Conservation (phyloP, 2,113 vertebrate genomes). For the Epinephelus lanceolatus region DNA sequence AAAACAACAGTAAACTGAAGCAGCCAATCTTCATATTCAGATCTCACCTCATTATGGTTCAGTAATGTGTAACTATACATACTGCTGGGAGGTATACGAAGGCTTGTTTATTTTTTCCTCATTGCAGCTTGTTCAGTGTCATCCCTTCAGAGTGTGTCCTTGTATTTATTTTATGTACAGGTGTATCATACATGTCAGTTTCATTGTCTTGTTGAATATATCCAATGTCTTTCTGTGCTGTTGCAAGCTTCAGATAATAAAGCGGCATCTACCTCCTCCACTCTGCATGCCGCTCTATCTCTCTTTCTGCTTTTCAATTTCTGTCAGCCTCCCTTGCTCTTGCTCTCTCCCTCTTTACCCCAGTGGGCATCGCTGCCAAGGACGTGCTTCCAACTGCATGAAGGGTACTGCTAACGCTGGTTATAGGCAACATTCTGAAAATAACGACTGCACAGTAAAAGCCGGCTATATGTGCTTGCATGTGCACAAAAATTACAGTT, state of each 20-base stretch:
- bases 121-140: slow-evolving; percentile 1
- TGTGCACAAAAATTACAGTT: slow-evolving; percentile 58
- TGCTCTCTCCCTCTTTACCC: slow-evolving; percentile 23
- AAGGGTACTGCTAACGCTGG: slow-evolving; percentile 51
- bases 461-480: slow-evolving; percentile 38
- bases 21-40: slow-evolving; percentile 4
- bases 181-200: slow-evolving; percentile 20
- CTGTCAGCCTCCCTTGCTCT: slow-evolving; percentile 17
- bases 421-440: slow-evolving; percentile 50
- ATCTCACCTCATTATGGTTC: slow-evolving; percentile 20
- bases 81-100: neutral
- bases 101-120: neutral
- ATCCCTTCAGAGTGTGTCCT: neutral
- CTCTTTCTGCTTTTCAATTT: slow-evolving; percentile 22
- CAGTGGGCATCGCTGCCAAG: slow-evolving; percentile 49
- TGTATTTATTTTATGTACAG: neutral
- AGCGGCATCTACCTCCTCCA: slow-evolving; percentile 7
- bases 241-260: slow-evolving; percentile 25
- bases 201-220: slow-evolving; percentile 12
- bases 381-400: slow-evolving; percentile 56
- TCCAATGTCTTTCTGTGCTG: neutral
- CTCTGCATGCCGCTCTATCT: neutral
- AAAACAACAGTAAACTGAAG: neutral
- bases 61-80: slow-evolving; percentile 15
- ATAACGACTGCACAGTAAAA: slow-evolving; percentile 50